These are phyloP conservation scores for Rhabdornis inornatus DNA, from an alignment of 2,113 vertebrate genomes.

Conservation along the genomic window DNA sequence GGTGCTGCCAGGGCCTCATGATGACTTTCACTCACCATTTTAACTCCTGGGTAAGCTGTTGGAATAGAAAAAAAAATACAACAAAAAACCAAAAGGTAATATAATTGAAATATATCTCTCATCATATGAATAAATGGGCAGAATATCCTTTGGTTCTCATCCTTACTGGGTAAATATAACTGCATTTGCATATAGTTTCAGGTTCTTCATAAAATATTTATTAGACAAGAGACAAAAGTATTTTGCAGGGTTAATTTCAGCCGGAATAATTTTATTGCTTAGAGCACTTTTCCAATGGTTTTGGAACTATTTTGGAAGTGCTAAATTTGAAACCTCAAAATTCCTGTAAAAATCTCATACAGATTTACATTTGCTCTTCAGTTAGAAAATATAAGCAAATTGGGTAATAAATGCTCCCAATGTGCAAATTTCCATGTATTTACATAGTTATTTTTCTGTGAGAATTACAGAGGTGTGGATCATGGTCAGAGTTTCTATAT, in stretches of 20 bases:
- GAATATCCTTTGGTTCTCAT: constrained; percentile 63
- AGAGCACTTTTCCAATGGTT: neutral
- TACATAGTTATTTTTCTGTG: constrained; percentile 9
- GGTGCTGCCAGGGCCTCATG: constrained; percentile 88
- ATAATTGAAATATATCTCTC: constrained; percentile 20
- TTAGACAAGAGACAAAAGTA: constrained; percentile 18
- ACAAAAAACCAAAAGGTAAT: neutral
- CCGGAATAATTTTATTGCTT: neutral
- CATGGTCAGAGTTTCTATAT: neutral
- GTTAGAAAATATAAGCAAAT: constrained; percentile 5
- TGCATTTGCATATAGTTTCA: constrained; percentile 60
- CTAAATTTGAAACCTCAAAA: constrained; percentile 14
- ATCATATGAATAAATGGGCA: constrained; percentile 6
- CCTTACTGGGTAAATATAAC: constrained; percentile 76
- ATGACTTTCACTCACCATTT: constrained; percentile 87
- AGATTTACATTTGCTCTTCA: constrained; percentile 25
- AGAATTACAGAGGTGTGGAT: neutral
- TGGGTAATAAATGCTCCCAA: neutral
- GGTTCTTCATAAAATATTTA: constrained; percentile 73
- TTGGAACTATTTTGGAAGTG: neutral
- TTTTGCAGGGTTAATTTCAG: constrained; percentile 55
- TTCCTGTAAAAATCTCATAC: neutral
- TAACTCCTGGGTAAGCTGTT: constrained; percentile 46
- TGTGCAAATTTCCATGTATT: constrained; percentile 9
- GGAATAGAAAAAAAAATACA: constrained; percentile 2